These are phyloP conservation scores for Microhierax caerulescens DNA, from an alignment of 2,797 vertebrate species.

Conservation along the genomic window DNA sequence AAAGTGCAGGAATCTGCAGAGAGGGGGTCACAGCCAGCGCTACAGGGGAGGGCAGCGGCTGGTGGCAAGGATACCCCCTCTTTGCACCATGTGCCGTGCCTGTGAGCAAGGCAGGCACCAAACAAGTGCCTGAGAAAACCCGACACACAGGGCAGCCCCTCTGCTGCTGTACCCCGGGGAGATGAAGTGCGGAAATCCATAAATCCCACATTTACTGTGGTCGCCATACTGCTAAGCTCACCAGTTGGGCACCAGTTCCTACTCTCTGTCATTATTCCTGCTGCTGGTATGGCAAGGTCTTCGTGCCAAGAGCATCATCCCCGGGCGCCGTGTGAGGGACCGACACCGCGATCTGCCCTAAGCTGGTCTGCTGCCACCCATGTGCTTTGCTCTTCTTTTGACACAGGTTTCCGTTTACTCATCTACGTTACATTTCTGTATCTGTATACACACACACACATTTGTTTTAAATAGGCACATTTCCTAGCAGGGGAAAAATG, in stretches of 20 bases:
- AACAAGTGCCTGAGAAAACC: background rate
- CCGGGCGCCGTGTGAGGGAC: background rate
- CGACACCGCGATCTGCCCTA: background rate
- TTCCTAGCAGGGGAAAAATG: background rate
- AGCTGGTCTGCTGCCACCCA: background rate
- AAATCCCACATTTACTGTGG: background rate
- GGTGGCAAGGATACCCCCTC: background rate
- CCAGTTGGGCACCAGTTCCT: background rate
- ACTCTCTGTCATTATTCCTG: background rate
- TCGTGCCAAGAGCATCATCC: rapidly evolving
- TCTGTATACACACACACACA: background rate
- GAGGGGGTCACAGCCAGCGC: background rate
- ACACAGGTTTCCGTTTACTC: background rate
- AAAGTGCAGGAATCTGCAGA: background rate
- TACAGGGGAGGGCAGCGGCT: background rate
- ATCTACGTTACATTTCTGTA: background rate
- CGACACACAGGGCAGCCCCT: background rate
- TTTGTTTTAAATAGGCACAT: background rate
- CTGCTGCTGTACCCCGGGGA: rapidly evolving
- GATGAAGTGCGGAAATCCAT: background rate
- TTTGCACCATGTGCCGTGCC: background rate
- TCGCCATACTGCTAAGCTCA: background rate
- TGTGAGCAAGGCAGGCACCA: background rate
- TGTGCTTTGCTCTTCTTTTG: background rate
- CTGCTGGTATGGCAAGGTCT: background rate